Conservation (phyloP, 2,888 invertebrate species). For the Mythimna vitellina region DNA sequence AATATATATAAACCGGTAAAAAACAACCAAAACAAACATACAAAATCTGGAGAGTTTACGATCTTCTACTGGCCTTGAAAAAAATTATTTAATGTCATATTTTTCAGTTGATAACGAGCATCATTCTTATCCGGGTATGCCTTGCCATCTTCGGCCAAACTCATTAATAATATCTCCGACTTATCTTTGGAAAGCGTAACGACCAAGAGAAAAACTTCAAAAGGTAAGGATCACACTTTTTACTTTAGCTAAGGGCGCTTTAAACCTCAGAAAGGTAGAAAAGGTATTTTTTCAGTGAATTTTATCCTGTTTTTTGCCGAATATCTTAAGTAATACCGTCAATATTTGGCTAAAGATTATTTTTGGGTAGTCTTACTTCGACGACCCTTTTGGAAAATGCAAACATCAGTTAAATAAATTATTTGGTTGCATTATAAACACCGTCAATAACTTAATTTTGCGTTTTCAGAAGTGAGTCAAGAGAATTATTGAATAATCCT, state of each 20-base stretch:
- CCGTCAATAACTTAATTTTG: neutral
- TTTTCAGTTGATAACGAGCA: constrained; percentile 24
- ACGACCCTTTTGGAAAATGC: neutral
- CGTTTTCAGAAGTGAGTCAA: too few relatives aligned
- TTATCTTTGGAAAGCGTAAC: constrained; percentile 46
- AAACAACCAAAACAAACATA: neutral
- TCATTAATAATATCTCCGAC: constrained; percentile 41
- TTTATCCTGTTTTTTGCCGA: constrained; percentile 31
- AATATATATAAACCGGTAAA: neutral
- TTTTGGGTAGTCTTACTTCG: neutral
- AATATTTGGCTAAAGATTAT: constrained; percentile 42
- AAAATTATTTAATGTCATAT: constrained; percentile 6
- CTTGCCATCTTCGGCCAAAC: constrained; percentile 19
- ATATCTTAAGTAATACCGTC: constrained; percentile 31
- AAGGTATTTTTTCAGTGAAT: constrained; percentile 27
- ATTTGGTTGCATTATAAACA: neutral
- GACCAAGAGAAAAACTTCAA: constrained; percentile 45
- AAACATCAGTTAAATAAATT: neutral
- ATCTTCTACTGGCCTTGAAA: neutral
- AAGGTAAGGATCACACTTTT: constrained; percentile 54
- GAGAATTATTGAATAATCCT: too few relatives aligned
- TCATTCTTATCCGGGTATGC: constrained; percentile 14
- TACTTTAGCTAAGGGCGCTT: constrained; percentile 46
- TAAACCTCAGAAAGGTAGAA: constrained; percentile 49
- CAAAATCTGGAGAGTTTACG: neutral